Evolutionary conservation across 1,140 invertebrate genomes (phyloP), one percentile per base, ranked within the genome.

Genomic region (Helicorthomorpha holstii): DNA sequence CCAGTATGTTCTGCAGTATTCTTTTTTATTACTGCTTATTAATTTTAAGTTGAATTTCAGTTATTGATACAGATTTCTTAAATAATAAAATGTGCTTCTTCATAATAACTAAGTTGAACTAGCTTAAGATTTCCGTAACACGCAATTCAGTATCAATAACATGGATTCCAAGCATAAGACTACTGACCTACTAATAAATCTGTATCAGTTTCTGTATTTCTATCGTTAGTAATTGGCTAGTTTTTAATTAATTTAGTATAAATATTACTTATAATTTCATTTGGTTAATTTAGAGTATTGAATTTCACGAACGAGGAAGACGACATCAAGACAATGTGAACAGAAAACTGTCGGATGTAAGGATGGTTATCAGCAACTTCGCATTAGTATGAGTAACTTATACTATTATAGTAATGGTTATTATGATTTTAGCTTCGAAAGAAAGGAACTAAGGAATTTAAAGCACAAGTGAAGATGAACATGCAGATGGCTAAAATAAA

Each of bases 261-360:
- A 16, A 21, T n/a, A 10, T 54, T 54, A 50, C 49, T 49, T 48
- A 24, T 23, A 53, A 44, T 29, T 22, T 54, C 41, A 23, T 42
- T 44, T 53, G 23, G 16, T 55, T 58, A 60, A 73, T 73, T 48
- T 61, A 89, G 77, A 95, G 90, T 66, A 77, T 93, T 56, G 85
- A 93, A 54, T 94, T 94, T 66, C 92, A 98, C 69, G 92, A 96
- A 69, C 81, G 80, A 71, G 92, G 93, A 2, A 86, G 86, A 66
- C 75, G 82, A 49, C 93, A 98, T 66, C 85, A 96, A 66, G 83
- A 88, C 68, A 94, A 87, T 81, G 89, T 24, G 77, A 82, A 52
- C 88, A 87, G 63, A 76, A 80, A 54, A 76, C 96, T 52, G 79
- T n/a, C 81, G 55, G 82, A 87, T 55, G 87, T 95, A 57, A 51